Evolutionary conservation across 2,888 invertebrate genomes (phyloP), one percentile per base, ranked within the genome.

Genomic region (Cyclophora albipunctata): DNA sequence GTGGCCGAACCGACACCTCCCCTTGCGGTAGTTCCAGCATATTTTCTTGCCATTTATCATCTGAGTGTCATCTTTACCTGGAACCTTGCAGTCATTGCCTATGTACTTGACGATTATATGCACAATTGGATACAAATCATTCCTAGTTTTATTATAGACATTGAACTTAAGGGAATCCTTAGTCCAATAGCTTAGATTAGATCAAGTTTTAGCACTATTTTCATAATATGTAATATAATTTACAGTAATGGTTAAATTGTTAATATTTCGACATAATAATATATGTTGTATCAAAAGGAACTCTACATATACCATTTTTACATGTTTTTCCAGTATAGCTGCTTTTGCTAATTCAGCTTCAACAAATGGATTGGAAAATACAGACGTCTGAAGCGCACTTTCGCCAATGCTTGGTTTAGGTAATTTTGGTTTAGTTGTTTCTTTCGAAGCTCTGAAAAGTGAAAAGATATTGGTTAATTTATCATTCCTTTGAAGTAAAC

Each of bases 21-120:
- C 97, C 75, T 96, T 96, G 41, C 96, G 90, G 75, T 96, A 96
- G 81, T 96, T 97, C 95, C 96, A 97, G 79, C 98, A 98, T 55
- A 97, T 94, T 75, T 94, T 95, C 68, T 94, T 95, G 0, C 96
- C 96, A 73, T 96, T 96, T 63, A 95, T 95, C 81, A 92, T 92
- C 65, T 92, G 91, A n/a, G 92, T 91, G 70, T 93, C 92, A 59
- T 92, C 92, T 75, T 92, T 92, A 58, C 86, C 91, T 90, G 74
- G 90, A 91, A 64, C 93, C 90, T 90, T 87, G 82, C 85, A 89
- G 84, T 88, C 77, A 86, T 72, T 69, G 78, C 81, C 87, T 81
- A 88, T 89, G 89, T 89, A 89, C 89, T 89, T 89, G 84, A 89
- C 89, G 89, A 89, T 85, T 78, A 67, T 81, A 75, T 83, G 75